These are phyloP conservation scores for Eubucco bourcierii DNA, from an alignment of 2,113 vertebrate species.

Conservation along the genomic window DNA sequence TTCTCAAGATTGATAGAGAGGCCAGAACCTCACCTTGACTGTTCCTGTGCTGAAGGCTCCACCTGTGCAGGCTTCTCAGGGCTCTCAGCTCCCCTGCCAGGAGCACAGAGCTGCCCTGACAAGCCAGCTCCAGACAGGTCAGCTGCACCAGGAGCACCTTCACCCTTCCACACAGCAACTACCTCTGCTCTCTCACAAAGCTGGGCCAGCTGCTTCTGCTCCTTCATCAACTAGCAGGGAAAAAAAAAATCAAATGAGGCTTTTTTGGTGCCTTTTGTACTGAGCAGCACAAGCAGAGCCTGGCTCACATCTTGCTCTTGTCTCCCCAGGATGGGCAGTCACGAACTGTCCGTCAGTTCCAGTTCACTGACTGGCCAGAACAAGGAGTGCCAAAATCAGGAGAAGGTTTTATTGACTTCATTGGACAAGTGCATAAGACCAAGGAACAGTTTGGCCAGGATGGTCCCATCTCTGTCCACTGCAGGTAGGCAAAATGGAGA, in stretches of 20 bases:
- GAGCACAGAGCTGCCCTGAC: background rate
- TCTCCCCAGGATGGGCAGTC: conserved; percentile 91
- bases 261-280: no score
- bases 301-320: rapidly evolving
- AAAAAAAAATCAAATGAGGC: no score
- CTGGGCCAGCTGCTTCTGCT: background rate
- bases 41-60: background rate
- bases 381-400: conserved; percentile 97
- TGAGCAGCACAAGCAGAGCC: rapidly evolving
- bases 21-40: conserved; percentile 35
- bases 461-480: conserved; percentile 97
- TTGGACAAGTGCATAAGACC: conserved; percentile 98
- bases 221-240: background rate
- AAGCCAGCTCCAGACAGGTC: background rate
- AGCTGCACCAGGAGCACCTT: background rate
- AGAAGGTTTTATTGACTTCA: conserved; percentile 98
- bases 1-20: conserved; percentile 20
- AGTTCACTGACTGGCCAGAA: conserved; percentile 98
- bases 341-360: conserved; percentile 96
- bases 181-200: background rate
- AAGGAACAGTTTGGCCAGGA: conserved; percentile 99
- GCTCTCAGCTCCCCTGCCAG: background rate
- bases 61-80: background rate
- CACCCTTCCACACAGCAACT: background rate
- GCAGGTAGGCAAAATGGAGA: conserved; percentile 80